A percentile compares a stretch with the other conserved stretches of the same genome.
These are phyloP conservation scores for Aphaenogaster rudis DNA, from an alignment of 1,140 invertebrate species.

Conservation along the genomic window DNA sequence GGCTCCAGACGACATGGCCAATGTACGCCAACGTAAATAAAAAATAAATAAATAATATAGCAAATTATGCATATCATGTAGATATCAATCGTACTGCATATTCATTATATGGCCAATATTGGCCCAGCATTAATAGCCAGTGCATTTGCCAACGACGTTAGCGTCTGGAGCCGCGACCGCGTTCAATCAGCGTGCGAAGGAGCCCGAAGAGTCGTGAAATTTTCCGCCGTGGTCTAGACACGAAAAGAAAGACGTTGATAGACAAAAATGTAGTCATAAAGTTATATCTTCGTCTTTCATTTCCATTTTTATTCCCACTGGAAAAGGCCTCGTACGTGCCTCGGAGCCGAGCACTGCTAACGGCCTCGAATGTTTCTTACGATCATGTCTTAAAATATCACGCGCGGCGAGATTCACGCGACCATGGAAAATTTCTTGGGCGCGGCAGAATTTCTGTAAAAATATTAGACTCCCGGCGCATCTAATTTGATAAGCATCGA, in stretches of 20 bases:
- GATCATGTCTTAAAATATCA: constrained; percentile 13
- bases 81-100: too few species aligned
- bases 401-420: neutral
- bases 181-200: constrained; percentile 12
- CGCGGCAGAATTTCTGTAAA: neutral
- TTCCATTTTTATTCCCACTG: neutral
- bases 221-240: neutral
- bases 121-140: too few species aligned
- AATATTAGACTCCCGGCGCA: constrained; percentile 22
- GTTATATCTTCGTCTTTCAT: neutral
- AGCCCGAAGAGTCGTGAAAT: neutral
- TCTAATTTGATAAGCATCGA: constrained; percentile 69
- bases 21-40: too few species aligned
- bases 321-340: neutral
- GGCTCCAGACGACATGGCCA: too few species aligned
- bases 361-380: neutral
- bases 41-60: too few species aligned
- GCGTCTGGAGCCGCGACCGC: neutral
- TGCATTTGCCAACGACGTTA: too few species aligned
- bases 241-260: neutral
- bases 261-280: neutral
- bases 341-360: neutral
- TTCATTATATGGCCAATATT: too few species aligned
- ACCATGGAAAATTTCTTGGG: constrained; percentile 26
- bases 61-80: too few species aligned